Evolutionary conservation across 2,113 vertebrate genomes (phyloP), one percentile per base, ranked within the genome.

Genomic region (Collichthys lucidus): DNA sequence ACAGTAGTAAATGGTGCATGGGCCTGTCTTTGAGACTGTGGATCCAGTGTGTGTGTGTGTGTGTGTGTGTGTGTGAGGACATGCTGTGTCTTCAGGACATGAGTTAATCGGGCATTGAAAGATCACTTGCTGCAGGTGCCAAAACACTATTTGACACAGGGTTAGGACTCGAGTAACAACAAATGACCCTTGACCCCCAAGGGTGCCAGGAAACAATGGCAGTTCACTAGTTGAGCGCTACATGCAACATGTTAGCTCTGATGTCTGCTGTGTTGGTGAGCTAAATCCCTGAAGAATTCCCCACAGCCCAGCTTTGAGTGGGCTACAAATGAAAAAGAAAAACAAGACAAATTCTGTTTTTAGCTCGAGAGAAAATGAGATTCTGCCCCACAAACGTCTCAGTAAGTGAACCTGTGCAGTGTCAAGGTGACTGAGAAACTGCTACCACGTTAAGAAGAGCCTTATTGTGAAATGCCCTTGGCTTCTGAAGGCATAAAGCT

Each of bases 61-160:
- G 70, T 46, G 65, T 46, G 65, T n/a, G n/a, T 52, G 20, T 7
- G 44, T 46, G 44, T 16, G 57, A 75, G 74, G 55, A 26, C 76
- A 67, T 79, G 82, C 79, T 76, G 56, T 74, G 83, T 88, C 88
- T 89, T 85, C 64, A 79, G 50, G 69, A 72, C 42, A n/a, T 16
- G 75, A 85, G 88, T 77, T 92, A 93, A 94, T 92, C 88, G 80
- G 82, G 78, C 79, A 82, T 22, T 88, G 80, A 90, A 83, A 82
- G 76, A 89, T 84, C 68, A 52, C 90, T 86, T 84, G 85, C 86
- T 87, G 81, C 88, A 88, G 86, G 88, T 90, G 88, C 88, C 90
- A 88, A 89, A 91, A 90, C 91, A 86, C 62, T 35, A 74, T 82
- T 84, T 86, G 88, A 90, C 86, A 78, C n/a, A 17, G 50, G 84